phyloP scores from a whole-genome alignment of 2,113 vertebrate genomes.

The Gadus chalcogrammus region DNA sequence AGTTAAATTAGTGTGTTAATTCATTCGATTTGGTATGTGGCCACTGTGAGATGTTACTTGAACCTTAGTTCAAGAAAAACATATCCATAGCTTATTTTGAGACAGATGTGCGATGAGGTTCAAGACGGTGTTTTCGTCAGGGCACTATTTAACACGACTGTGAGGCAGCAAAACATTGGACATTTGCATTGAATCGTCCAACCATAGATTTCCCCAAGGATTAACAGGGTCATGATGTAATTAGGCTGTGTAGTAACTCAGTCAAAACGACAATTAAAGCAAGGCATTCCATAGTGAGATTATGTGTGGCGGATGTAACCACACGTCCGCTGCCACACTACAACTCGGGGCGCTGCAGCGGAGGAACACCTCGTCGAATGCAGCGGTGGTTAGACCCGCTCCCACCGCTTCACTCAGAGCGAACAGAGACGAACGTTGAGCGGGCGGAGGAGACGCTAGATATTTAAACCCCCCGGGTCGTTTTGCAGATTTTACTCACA shows the following conservation, averaged over 20 bases:
- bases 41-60: not conserved
- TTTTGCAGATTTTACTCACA: slow-evolving; percentile 46
- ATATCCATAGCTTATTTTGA: not conserved
- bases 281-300: not conserved
- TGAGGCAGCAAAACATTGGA: not conserved
- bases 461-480: slow-evolving; percentile 77
- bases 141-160: slow-evolving; percentile 22
- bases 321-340: slow-evolving; percentile 53
- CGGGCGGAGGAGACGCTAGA: slow-evolving; percentile 75
- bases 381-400: slow-evolving; percentile 65
- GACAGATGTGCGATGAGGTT: not conserved
- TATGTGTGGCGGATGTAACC: slow-evolving; percentile 48
- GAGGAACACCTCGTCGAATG: slow-evolving; percentile 64
- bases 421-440: slow-evolving; percentile 63
- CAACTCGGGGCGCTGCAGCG: slow-evolving; percentile 54
- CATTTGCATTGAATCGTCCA: no score
- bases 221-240: not conserved
- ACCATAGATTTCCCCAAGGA: not conserved
- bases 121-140: not conserved
- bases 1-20: no score
- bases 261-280: not conserved
- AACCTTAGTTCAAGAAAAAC: not conserved
- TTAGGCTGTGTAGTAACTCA: not conserved
- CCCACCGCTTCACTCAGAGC: slow-evolving; percentile 60
- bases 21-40: no score